Evolutionary conservation across 2,888 invertebrate species (phyloP).

Genomic region (Lydus trimaculatus): DNA sequence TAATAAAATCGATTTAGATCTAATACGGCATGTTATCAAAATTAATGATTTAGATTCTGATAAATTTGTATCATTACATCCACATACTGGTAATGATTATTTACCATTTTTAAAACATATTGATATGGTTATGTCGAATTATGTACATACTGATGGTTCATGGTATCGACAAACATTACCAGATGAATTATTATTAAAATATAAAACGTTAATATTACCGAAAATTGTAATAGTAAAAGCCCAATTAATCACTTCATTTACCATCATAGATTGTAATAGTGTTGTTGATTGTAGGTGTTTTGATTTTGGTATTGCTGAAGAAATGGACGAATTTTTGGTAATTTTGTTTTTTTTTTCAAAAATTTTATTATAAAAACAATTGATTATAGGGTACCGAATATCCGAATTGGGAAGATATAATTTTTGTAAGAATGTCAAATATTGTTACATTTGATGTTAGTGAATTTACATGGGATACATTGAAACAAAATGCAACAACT

Average conservation of each 20-base stretch:
- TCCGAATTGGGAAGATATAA: slow-evolving; percentile 62
- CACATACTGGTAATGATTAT: slow-evolving; percentile 35
- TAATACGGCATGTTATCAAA: slow-evolving; percentile 59
- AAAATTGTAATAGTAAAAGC: slow-evolving; percentile 63
- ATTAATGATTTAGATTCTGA: slow-evolving; percentile 58
- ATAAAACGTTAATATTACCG: slow-evolving; percentile 57
- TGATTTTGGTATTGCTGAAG: slow-evolving; percentile 64
- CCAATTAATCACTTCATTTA: slow-evolving; percentile 67
- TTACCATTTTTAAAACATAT: slow-evolving; percentile 36
- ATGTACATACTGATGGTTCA: slow-evolving; percentile 67
- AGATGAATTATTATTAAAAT: slow-evolving; percentile 26
- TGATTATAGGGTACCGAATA: slow-evolving; percentile 63
- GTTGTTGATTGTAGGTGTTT: slow-evolving; percentile 66
- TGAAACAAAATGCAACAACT: slow-evolving; percentile 48
- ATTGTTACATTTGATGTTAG: slow-evolving; percentile 37
- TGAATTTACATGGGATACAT: slow-evolving; percentile 6
- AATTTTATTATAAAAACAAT: too few species aligned
- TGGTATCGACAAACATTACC: slow-evolving; percentile 56
- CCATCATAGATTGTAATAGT: slow-evolving; percentile 68
- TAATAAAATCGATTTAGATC: slow-evolving; percentile 58
- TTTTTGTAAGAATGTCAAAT: slow-evolving; percentile 60
- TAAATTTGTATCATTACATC: slow-evolving; percentile 38
- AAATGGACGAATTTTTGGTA: too few species aligned
- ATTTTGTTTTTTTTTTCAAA: too few species aligned
- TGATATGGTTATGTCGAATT: slow-evolving; percentile 66